phyloP scores from a whole-genome alignment of 2,113 vertebrate genomes.

The Opisthocomus hoazin region DNA sequence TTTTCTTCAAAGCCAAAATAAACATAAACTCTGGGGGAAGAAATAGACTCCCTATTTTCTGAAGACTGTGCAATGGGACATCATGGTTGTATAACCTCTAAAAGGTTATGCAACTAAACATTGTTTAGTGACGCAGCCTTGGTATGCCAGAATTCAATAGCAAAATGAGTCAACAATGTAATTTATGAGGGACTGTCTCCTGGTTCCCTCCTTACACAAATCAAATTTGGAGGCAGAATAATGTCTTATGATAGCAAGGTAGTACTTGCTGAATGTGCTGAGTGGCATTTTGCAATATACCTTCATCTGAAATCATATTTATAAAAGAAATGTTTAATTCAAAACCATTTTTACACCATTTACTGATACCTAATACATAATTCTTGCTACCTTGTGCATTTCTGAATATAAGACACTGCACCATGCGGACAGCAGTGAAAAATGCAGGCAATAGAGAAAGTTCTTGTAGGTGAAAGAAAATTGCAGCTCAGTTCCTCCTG shows the following conservation, averaged over 20 bases:
- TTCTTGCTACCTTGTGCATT: neutral
- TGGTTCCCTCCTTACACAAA: slow-evolving; percentile 12
- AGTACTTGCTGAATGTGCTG: slow-evolving; percentile 5
- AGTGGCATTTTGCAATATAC: neutral
- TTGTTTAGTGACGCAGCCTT: slow-evolving; percentile 4
- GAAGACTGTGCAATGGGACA: neutral
- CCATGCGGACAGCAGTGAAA: neutral
- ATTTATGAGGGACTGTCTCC: slow-evolving; percentile 12
- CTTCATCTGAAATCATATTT: slow-evolving; percentile 42
- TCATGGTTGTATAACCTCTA: neutral
- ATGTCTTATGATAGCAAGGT: neutral
- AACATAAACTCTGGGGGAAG: neutral
- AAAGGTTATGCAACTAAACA: neutral
- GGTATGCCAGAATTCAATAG: slow-evolving; percentile 31
- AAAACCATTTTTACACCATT: neutral
- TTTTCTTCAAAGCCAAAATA: slow-evolving; percentile 10
- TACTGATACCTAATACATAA: neutral
- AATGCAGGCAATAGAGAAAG: neutral
- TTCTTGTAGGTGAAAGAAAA: neutral
- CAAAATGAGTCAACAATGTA: slow-evolving; percentile 22
- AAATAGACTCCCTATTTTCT: neutral
- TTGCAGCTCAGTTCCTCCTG: neutral
- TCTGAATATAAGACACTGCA: neutral
- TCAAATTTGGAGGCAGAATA: slow-evolving; percentile 22
- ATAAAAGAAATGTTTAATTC: slow-evolving; percentile 28